Evolutionary conservation across 2,113 vertebrate species (phyloP), one percentile per base, ranked within the genome.

Genomic region (Rafetus swinhoei): DNA sequence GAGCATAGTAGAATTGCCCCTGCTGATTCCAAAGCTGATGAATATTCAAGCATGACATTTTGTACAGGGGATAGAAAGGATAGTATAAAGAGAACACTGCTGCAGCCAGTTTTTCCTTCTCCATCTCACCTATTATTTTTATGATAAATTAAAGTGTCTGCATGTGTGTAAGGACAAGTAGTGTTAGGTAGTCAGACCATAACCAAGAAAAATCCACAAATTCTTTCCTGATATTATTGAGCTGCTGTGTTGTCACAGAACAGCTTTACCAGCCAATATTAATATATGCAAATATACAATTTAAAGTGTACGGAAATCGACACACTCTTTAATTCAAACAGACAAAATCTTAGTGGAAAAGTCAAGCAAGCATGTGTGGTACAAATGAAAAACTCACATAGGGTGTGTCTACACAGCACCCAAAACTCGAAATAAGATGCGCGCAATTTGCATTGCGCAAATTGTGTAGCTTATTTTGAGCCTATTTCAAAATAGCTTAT

Each of bases 161-260:
- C 24, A 9, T 59, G 57, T 59, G 57, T 25, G 22, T 59, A 3
- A 2, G 45, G 60, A 15, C 79, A 81, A 69, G 39, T 21, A 77
- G 1, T 76, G 29, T 81, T 79, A 54, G 89, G 81, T 14, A 54
- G 5, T 13, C 39, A 69, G 32, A 29, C 56, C 9, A 4, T 6
- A 29, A 39, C 10, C 4, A 32, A 27, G 82, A 6, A 32, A 50
- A 94, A 74, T 59, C 35, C 27, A 18, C 32, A 79, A 79, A 6
- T 81, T 95, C 80, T 80, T 90, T 81, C 27, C 84, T 85, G 79
- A 22, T 29, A 57, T 54, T 88, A 79, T 92, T 88, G 27, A 86
- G 74, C 0, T 0, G 35, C 35, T 89, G 13, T 69, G 50, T 92
- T 93, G 79, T 14, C 90, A 76, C 39, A 45, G 19, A 82, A 57